Evolutionary conservation across 1,140 invertebrate species (phyloP).

Genomic region (Heliconius melpomene): DNA sequence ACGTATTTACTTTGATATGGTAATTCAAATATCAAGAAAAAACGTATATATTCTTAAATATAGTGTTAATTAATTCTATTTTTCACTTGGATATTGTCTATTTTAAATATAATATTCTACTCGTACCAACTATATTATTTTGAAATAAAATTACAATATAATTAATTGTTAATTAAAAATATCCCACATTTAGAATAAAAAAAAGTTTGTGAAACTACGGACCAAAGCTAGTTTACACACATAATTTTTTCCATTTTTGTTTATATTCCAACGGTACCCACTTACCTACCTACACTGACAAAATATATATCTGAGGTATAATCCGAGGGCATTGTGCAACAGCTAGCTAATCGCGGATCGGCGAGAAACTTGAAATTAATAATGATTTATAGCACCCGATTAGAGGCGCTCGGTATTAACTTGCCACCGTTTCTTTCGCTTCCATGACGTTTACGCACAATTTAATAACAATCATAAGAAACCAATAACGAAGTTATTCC

Average conservation of each 20-base stretch:
- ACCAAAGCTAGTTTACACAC: too few species aligned
- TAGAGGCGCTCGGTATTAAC: constrained; percentile 69
- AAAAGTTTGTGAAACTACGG: too few species aligned
- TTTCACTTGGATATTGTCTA: too few species aligned
- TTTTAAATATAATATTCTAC: too few species aligned
- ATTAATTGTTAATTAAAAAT: too few species aligned
- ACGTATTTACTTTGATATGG: background rate
- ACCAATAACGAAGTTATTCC: background rate
- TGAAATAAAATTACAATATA: too few species aligned
- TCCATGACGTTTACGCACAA: constrained; percentile 16
- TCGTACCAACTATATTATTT: too few species aligned
- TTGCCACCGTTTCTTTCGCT: constrained; percentile 60
- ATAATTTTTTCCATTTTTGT: too few species aligned
- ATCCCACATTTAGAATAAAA: too few species aligned
- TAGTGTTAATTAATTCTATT: too few species aligned
- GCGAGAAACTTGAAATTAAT: constrained; percentile 73
- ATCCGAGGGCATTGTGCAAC: constrained; percentile 76
- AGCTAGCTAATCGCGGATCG: constrained; percentile 76
- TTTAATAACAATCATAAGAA: background rate
- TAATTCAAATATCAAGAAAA: background rate
- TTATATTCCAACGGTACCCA: constrained; percentile 55
- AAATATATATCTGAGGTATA: constrained; percentile 75
- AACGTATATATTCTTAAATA: background rate
- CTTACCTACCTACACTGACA: constrained; percentile 50
- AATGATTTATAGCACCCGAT: constrained; percentile 79